phyloP scores from a whole-genome alignment of 2,888 invertebrate species.

The Eulithis prunata region DNA sequence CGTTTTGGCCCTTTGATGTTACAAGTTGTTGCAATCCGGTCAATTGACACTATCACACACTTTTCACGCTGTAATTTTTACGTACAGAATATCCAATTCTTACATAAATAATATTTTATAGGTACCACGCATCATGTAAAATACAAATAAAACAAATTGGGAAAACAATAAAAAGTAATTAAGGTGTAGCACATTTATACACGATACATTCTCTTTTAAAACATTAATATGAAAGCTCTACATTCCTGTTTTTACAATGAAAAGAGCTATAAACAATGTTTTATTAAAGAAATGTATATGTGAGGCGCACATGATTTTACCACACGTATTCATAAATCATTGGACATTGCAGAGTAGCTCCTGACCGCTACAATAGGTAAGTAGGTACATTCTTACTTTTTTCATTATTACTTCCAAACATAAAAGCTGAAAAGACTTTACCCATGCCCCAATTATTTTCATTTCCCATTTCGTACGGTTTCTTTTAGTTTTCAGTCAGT shows the following conservation, averaged over 20 bases:
- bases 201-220: not conserved
- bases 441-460: slow-evolving; percentile 16
- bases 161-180: slow-evolving; percentile 7
- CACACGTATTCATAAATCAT: not conserved
- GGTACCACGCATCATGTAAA: not conserved
- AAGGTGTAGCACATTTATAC: not conserved
- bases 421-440: slow-evolving; percentile 12
- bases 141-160: not conserved
- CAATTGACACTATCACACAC: not conserved
- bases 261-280: not conserved
- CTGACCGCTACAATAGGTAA: not conserved
- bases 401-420: slow-evolving; percentile 16
- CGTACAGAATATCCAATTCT: not conserved
- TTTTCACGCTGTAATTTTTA: not conserved
- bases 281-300: not conserved
- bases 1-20: not conserved
- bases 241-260: not conserved
- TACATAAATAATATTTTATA: not conserved
- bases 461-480: slow-evolving; percentile 21
- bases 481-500: slow-evolving; percentile 28
- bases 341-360: not conserved
- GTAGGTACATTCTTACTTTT: not conserved
- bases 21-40: not conserved
- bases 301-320: not conserved
- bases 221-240: slow-evolving; percentile 2